A percentile compares a stretch with the other conserved stretches of the same genome.
Evolutionary conservation across 2,797 vertebrate genomes (phyloP).

Genomic region (Cheirogaleus major): DNA sequence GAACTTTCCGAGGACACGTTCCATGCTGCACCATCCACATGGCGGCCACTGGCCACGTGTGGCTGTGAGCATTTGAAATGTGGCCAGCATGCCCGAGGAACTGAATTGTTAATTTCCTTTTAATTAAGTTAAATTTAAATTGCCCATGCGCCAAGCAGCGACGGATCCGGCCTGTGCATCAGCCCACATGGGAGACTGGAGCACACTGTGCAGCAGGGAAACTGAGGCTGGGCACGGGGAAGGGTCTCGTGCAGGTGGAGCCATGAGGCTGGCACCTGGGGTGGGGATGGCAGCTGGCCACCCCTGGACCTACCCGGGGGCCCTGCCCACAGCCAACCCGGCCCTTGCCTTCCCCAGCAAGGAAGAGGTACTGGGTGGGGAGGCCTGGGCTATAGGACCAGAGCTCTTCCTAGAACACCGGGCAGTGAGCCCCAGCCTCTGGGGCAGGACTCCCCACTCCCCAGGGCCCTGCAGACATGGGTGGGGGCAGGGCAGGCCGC

Average conservation of each 20-base stretch:
- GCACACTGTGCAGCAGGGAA: neutral
- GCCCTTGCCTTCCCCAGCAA: neutral
- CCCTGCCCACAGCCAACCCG: neutral
- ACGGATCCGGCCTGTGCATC: neutral
- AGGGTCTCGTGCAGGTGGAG: neutral
- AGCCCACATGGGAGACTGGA: rapidly evolving
- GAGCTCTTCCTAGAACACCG: too few relatives aligned
- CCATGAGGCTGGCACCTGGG: neutral
- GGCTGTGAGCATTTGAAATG: neutral
- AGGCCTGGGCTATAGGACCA: neutral
- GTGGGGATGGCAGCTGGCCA: neutral
- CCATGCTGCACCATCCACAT: neutral
- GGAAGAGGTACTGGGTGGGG: neutral
- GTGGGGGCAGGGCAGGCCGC: neutral
- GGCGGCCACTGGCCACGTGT: rapidly evolving
- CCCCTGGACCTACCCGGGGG: neutral
- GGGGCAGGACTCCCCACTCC: neutral
- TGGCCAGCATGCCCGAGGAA: rapidly evolving
- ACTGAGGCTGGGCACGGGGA: neutral
- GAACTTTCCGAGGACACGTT: neutral
- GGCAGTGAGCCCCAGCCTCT: neutral
- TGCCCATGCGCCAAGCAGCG: rapidly evolving
- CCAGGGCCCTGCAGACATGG: too few relatives aligned
- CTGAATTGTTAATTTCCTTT: neutral
- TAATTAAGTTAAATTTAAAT: neutral